Evolutionary conservation across 2,113 vertebrate genomes (phyloP).

Genomic region (Carlito syrichta): DNA sequence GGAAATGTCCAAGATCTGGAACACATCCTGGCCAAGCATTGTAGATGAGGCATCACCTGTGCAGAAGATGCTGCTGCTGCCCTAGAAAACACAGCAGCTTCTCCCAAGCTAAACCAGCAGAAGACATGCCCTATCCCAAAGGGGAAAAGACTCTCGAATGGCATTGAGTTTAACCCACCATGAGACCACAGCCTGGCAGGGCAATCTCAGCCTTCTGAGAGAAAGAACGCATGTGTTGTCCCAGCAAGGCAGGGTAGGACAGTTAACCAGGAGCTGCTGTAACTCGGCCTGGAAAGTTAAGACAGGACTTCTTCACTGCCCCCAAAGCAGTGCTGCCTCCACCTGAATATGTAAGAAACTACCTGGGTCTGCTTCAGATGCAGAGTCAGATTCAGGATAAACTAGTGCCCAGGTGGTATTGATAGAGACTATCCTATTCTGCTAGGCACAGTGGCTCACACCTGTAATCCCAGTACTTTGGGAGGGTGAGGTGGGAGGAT

Average conservation of each 20-base stretch:
- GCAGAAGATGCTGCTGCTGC: background rate
- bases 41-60: background rate
- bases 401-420: background rate
- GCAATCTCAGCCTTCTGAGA: background rate
- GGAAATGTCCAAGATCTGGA: background rate
- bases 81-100: background rate
- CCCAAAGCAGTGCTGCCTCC: background rate
- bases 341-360: background rate
- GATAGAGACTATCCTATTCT: no score
- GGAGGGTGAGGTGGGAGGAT: no score
- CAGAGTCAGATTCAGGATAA: background rate
- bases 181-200: background rate
- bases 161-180: accelerated
- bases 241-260: background rate
- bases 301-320: background rate
- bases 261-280: background rate
- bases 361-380: background rate
- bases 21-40: background rate
- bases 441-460: no score
- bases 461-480: no score
- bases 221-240: background rate
- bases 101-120: background rate
- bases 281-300: accelerated
- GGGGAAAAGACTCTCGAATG: background rate
- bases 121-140: accelerated